A percentile compares a stretch with the other conserved stretches of the same genome.
These are phyloP conservation scores for Tenualosa thibaudeaui DNA, from an alignment of 2,797 vertebrate genomes.

Conservation along the genomic window DNA sequence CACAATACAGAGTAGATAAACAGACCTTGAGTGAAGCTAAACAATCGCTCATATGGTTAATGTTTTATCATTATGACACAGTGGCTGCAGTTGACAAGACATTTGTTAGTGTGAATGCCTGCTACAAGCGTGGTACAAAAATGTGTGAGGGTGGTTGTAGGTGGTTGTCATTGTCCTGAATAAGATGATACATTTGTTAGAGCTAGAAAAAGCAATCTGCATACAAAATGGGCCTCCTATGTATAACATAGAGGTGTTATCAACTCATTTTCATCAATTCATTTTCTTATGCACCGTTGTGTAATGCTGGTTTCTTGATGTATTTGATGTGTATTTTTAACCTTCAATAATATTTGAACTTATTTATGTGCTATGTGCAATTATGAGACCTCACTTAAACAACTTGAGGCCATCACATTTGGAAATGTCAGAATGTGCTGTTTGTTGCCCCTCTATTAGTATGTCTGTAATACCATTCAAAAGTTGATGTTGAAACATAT, in stretches of 20 bases:
- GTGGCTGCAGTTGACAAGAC: background rate
- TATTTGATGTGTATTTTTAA: background rate
- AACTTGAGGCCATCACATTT: background rate
- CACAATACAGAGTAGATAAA: background rate
- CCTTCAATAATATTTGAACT: background rate
- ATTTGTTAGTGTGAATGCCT: background rate
- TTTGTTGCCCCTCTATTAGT: background rate
- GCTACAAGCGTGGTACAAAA: background rate
- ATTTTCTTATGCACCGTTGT: background rate
- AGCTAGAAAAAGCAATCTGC: background rate
- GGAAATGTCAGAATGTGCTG: background rate
- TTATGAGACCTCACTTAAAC: background rate
- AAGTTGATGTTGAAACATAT: background rate
- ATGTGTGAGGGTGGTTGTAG: background rate
- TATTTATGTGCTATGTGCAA: background rate
- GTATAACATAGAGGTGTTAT: background rate
- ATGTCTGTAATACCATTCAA: background rate
- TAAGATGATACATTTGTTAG: background rate
- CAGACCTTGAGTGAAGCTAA: background rate
- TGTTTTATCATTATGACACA: background rate
- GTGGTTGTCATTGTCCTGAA: too few species aligned
- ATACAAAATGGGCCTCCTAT: background rate
- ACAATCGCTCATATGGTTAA: background rate
- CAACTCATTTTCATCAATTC: background rate
- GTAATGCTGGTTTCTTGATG: background rate